Base-by-base conservation (phyloP, 2,113 vertebrate genomes). In the Odontesthes bonariensis region DNA sequence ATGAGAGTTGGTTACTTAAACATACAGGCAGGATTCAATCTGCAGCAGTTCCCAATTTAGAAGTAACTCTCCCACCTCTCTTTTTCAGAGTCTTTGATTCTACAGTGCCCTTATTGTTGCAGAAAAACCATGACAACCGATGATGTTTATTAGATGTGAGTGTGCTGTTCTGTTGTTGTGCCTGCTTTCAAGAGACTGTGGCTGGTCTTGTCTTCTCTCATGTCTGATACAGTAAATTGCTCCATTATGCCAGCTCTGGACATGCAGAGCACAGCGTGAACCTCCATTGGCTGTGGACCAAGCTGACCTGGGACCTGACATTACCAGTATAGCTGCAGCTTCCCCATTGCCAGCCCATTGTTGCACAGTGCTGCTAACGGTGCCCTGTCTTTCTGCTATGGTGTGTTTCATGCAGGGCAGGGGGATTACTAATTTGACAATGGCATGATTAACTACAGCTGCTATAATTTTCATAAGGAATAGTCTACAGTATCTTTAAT, bases 401-500 rank as follows among this genome's bases (percentile, higher is more conserved):
- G 69, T 67, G 53, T 84, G 74, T 59, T 87, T 63, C 85, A 76
- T 49, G 76, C 82, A 67, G 73, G 53, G 81, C 77, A 56, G 76
- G 65, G 60, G 44, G 67, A 69, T 83, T 85, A 77, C 75, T 91
- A 85, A 87, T 90, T 82, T 92, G 92, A 91, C 91, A 89, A 83
- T 82, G 57, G 73, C 79, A 88, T 93, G 92, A 93, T 86, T 90
- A 88, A 93, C 88, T 90, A 62, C 88, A 86, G 77, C 65, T 74
- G 67, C 52, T 68, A n/a, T 49, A 46, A 46, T 5, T n/a, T n/a
- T n/a, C n/a, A n/a, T n/a, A n/a, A 49, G 46, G 6, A 49, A n/a
- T 49, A 5, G 14, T n/a, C 19, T n/a, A 49, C 14, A 19, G 27
- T 27, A 3, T 27, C 14, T 17, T 46, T 16, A 17, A 46, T 16